Percentiles rank a stretch among this genome's conserved stretches.
Evolutionary conservation across 2,888 invertebrate genomes (phyloP).

Genomic region (Odontothrips loti): DNA sequence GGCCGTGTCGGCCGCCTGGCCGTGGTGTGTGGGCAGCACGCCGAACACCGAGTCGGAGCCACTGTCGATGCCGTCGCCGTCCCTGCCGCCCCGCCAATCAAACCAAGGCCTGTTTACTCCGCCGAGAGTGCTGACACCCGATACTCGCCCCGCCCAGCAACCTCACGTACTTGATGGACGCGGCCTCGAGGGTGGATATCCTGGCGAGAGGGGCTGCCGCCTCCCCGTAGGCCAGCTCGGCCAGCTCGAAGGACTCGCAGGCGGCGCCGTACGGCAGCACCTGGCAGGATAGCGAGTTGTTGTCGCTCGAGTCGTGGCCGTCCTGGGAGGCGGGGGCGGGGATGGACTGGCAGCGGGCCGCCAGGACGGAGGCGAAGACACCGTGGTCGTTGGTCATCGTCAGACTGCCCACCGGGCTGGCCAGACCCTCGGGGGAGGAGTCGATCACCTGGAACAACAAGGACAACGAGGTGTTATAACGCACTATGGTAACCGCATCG

Average conservation of each 20-base stretch:
- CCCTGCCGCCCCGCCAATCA: not conserved
- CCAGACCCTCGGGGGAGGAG: not conserved
- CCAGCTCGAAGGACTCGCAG: constrained; percentile 23
- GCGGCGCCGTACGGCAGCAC: constrained; percentile 14
- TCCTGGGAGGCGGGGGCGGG: not conserved
- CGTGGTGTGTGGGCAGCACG: not conserved
- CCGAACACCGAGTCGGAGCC: constrained; percentile 16
- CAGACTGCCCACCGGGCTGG: not conserved
- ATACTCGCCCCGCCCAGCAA: not conserved
- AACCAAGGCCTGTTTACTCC: not conserved
- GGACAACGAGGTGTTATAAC: not conserved
- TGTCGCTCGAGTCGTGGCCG: not conserved
- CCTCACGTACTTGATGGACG: not conserved
- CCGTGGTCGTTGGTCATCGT: not conserved
- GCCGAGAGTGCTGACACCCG: too few species aligned
- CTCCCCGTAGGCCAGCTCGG: constrained; percentile 10
- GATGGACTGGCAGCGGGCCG: not conserved
- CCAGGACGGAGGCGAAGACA: not conserved
- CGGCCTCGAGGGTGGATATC: constrained; percentile 7
- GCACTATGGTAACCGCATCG: too few species aligned
- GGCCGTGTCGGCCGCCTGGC: constrained; percentile 10
- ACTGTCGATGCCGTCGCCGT: not conserved
- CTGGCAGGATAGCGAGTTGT: not conserved
- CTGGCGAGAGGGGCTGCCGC: not conserved
- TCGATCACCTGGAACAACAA: not conserved